Conservation (phyloP, 1,140 invertebrate species). For the Plutomurus gul region DNA sequence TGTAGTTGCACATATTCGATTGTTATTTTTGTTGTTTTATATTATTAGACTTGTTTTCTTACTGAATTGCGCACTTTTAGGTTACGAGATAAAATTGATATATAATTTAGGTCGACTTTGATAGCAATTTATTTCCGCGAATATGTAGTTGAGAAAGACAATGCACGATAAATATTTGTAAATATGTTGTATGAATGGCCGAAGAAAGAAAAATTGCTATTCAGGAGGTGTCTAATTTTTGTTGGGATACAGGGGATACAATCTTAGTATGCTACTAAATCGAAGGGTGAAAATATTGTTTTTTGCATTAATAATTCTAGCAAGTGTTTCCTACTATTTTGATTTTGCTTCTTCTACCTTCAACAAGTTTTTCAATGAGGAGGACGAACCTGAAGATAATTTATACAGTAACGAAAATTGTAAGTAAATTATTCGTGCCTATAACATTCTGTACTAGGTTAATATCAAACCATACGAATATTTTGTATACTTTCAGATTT, state of each 20-base stretch:
- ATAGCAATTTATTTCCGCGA: too few relatives aligned
- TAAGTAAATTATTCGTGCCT: background rate
- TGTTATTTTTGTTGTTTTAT: too few relatives aligned
- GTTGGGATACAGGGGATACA: background rate
- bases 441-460: background rate
- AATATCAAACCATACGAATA: background rate
- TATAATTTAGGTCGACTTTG: too few relatives aligned
- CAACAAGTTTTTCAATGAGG: background rate
- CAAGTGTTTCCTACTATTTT: conserved; percentile 9
- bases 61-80: too few relatives aligned
- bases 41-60: too few relatives aligned
- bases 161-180: too few relatives aligned
- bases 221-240: too few relatives aligned
- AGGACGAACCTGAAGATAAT: background rate
- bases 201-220: too few relatives aligned
- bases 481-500: background rate
- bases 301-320: background rate
- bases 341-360: background rate
- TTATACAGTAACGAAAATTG: background rate
- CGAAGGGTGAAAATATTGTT: background rate
- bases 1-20: too few relatives aligned
- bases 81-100: too few relatives aligned
- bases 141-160: too few relatives aligned
- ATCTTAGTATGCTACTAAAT: background rate
- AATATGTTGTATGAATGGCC: too few relatives aligned